Conservation (phyloP, 2,113 vertebrate species). For the Mustela lutreola region DNA sequence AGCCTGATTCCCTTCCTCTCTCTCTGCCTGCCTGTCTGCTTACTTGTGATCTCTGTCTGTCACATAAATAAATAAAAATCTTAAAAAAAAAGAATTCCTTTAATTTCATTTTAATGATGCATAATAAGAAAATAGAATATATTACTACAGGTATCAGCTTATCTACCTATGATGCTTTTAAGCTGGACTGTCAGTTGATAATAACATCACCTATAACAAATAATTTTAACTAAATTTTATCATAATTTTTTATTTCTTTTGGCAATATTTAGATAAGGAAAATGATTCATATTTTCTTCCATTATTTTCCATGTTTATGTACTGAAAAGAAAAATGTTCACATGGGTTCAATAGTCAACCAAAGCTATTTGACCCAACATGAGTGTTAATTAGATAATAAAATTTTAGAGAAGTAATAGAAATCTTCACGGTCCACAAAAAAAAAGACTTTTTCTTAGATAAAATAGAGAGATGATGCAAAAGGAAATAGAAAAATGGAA, state of each 20-base stretch:
- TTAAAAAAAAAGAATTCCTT: background rate
- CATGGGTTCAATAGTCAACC: background rate
- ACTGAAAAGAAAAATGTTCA: background rate
- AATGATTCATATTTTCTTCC: background rate
- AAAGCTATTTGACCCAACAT: background rate
- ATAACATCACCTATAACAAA: background rate
- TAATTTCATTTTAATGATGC: background rate
- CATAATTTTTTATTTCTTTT: background rate
- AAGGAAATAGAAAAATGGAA: background rate
- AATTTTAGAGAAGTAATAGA: background rate
- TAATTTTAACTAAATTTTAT: background rate
- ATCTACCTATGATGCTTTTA: constrained; percentile 2
- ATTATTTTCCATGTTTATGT: background rate
- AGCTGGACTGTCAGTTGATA: background rate
- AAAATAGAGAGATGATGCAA: background rate
- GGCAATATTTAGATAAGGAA: background rate
- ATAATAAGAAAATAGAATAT: constrained; percentile 23
- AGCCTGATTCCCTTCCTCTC: too few species aligned
- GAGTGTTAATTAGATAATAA: background rate
- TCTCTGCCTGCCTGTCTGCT: too few species aligned
- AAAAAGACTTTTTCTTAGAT: background rate
- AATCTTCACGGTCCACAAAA: background rate
- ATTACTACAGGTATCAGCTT: background rate
- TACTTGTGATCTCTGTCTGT: too few species aligned
- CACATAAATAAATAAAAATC: too few species aligned